Evolutionary conservation across 2,888 invertebrate genomes (phyloP), one percentile per base, ranked within the genome.

Genomic region (Luperina nickerlii): DNA sequence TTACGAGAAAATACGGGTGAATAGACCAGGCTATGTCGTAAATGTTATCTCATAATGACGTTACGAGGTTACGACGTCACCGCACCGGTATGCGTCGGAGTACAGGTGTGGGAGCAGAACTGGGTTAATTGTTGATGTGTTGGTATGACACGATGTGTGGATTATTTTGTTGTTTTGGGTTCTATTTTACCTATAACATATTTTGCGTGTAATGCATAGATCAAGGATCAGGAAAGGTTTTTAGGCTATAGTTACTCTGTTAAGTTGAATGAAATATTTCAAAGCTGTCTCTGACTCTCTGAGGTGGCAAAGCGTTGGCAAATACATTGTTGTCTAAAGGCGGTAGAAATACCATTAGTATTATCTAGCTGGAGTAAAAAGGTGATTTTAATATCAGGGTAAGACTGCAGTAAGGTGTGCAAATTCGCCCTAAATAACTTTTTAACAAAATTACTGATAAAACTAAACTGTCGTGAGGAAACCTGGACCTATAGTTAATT

Each of bases 41-140:
- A 87, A 74, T 57, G 65, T 79, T 82, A 65, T 70, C 76, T 76
- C 24, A 27, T 75, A 81, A 80, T 77, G 88, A 86, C 75, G 84
- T 83, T 78, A 76, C 68, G 24, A 42, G 62, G 66, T 82, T 78
- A 83, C 71, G 77, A 76, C 83, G 83, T 82, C 83, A 83, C 63
- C 75, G 71, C 81, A 83, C 68, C 75, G 71, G 74, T 77, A 72
- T 82, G 81, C 75, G 74, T 75, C 70, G 78, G 51, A 79, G 78
- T 82, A 65, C 72, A 80, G 72, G 84, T 74, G 74, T 65, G 27
- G 27, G 74, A 18, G 9, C 24, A 32, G 45, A 79, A 79, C 63
- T 83, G 73, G 88, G 84, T 86, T 79, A 83, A 81, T 73, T 79
- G 78, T 78, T 38, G 66, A 83, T 72, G 68, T n/a, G 42, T 71